Percentiles rank a stretch among this genome's conserved stretches.
Evolutionary conservation across 2,888 invertebrate species (phyloP).

Genomic region (Eupithecia vulgata): DNA sequence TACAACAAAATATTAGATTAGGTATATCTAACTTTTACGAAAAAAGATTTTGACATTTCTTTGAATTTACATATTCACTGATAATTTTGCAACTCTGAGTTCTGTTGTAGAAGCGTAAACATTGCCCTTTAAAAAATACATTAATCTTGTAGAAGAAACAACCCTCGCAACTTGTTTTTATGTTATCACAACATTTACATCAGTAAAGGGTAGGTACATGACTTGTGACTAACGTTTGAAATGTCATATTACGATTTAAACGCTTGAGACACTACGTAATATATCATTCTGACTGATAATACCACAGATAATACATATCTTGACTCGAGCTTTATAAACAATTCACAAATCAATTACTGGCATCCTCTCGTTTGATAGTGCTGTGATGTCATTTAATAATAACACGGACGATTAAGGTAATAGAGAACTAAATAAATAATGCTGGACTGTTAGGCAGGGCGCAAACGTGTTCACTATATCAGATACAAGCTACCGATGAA

Average conservation of each 20-base stretch:
- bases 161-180: neutral
- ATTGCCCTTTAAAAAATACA: no score
- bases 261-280: neutral
- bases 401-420: neutral
- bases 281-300: conserved; percentile 19
- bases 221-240: neutral
- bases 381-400: neutral
- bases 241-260: conserved; percentile 6
- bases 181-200: neutral
- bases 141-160: neutral
- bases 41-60: no score
- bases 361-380: conserved; percentile 21
- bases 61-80: no score
- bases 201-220: neutral
- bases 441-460: neutral
- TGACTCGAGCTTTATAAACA: conserved; percentile 19
- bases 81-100: no score
- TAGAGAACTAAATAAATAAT: neutral
- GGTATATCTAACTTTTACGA: no score
- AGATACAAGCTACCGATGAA: no score
- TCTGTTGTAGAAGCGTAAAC: no score
- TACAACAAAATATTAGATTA: no score
- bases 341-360: conserved; percentile 39
- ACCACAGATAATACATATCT: no score
- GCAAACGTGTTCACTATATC: no score